Conservation (phyloP, 2,888 invertebrate species). For the Agriotes lineatus region DNA sequence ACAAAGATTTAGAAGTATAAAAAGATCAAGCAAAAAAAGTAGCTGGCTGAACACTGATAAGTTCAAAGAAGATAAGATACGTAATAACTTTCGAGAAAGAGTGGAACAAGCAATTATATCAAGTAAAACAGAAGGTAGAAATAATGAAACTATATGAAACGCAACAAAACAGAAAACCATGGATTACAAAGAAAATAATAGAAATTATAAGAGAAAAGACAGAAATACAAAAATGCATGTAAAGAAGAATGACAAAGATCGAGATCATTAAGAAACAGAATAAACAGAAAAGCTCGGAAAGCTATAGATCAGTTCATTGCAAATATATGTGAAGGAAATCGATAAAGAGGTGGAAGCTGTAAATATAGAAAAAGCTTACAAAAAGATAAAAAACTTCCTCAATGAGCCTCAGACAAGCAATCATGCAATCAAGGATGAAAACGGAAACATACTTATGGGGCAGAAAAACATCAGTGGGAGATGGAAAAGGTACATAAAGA, state of each 20-base stretch:
- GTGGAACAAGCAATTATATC: background rate
- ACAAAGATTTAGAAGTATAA: background rate
- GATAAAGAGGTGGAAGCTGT: background rate
- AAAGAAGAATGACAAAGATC: background rate
- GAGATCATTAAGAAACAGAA: background rate
- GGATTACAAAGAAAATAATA: background rate
- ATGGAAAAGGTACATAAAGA: too few relatives aligned
- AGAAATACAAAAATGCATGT: background rate
- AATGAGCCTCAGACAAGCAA: background rate
- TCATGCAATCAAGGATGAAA: background rate
- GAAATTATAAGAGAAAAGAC: background rate
- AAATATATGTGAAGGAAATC: background rate
- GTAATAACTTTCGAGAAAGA: background rate
- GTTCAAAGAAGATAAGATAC: background rate
- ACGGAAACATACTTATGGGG: background rate
- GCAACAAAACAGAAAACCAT: background rate
- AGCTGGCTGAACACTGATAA: background rate
- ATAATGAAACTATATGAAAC: background rate
- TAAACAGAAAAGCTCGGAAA: background rate
- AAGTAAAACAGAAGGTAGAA: background rate
- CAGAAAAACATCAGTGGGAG: constrained; percentile 1
- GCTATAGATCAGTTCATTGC: background rate
- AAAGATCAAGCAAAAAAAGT: background rate
- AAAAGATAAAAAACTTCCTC: background rate
- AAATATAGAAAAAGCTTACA: background rate